Conservation (phyloP, 2,113 vertebrate species). For the Prinia subflava region DNA sequence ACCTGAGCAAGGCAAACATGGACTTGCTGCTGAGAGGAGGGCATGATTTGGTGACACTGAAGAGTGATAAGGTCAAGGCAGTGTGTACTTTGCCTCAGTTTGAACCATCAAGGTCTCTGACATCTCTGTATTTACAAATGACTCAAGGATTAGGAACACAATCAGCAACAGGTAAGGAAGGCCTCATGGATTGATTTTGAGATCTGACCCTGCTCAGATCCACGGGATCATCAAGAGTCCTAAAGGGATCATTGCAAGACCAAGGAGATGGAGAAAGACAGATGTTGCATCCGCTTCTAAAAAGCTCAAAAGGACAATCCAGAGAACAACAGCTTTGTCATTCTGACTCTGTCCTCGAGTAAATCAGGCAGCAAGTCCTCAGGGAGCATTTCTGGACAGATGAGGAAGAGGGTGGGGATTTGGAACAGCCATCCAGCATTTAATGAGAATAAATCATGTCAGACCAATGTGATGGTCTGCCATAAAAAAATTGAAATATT, state of each 20-base stretch:
- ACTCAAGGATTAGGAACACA: background rate
- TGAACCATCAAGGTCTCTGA: background rate
- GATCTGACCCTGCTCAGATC: background rate
- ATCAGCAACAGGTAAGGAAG: background rate
- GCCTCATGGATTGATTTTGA: background rate
- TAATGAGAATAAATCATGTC: background rate
- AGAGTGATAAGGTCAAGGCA: background rate
- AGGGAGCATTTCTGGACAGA: background rate
- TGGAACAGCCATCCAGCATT: background rate
- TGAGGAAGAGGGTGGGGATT: background rate
- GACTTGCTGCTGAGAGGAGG: background rate
- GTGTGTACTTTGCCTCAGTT: background rate
- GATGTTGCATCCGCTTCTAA: background rate
- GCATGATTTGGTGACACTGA: background rate
- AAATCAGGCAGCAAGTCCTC: background rate
- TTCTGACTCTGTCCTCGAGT: background rate
- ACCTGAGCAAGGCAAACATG: background rate
- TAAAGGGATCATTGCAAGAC: background rate
- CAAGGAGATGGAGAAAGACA: background rate
- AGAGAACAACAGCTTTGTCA: background rate
- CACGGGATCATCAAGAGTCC: background rate
- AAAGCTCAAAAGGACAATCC: background rate
- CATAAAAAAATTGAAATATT: background rate
- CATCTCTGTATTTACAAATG: background rate
- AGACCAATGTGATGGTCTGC: background rate